phyloP scores from a whole-genome alignment of 37 sponge, comb jelly and placozoan genomes.

The Dysidea cf. avara region DNA sequence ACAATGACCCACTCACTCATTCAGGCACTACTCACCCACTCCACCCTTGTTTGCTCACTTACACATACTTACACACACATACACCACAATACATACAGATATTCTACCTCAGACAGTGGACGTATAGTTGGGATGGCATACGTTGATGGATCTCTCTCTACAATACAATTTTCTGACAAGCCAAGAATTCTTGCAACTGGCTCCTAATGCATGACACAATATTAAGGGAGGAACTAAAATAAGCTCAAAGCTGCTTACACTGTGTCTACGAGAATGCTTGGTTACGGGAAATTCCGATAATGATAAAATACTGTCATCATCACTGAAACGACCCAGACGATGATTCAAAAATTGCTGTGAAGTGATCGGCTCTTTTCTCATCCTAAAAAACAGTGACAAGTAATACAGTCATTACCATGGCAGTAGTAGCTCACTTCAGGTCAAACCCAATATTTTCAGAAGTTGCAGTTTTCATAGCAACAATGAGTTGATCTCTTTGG shows the following conservation, averaged over 20 bases:
- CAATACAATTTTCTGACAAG: constrained; percentile 89
- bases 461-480: constrained; percentile 32
- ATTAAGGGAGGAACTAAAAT: too few relatives aligned
- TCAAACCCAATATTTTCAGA: constrained; percentile 63
- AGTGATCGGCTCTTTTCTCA: constrained; percentile 56
- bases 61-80: background rate
- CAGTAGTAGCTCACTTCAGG: constrained; percentile 36
- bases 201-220: constrained; percentile 73
- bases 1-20: background rate
- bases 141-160: constrained; percentile 97
- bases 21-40: background rate
- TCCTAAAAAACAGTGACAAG: constrained; percentile 22
- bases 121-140: constrained; percentile 85
- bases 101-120: constrained; percentile 79
- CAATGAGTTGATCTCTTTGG: constrained; percentile 73
- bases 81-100: background rate
- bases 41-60: background rate
- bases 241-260: constrained; percentile 37
- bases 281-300: constrained; percentile 92
- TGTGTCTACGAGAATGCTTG: constrained; percentile 71
- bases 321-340: constrained; percentile 76
- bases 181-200: constrained; percentile 84
- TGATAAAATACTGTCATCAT: constrained; percentile 94
- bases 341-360: constrained; percentile 50
- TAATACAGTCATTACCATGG: background rate